Percentiles rank a stretch among this genome's conserved stretches.
Evolutionary conservation across 2,113 vertebrate species (phyloP).

Genomic region (Rhipidura dahli): DNA sequence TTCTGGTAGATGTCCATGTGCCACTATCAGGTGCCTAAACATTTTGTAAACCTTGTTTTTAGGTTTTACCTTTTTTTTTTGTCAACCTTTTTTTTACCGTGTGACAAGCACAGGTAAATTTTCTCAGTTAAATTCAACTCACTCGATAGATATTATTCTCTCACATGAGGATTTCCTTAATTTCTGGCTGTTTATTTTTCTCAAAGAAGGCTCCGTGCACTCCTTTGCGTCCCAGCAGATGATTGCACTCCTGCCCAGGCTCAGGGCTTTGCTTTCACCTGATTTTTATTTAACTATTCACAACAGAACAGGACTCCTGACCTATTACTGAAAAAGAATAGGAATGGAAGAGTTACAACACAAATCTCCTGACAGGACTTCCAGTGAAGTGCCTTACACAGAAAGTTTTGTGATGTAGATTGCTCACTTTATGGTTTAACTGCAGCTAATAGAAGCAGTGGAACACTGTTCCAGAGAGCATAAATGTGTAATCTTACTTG

Average conservation of each 20-base stretch:
- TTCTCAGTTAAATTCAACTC: not conserved
- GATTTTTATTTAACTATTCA: not conserved
- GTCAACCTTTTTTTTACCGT: not conserved
- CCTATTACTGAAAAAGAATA: not conserved
- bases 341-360: not conserved
- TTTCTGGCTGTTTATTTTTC: not conserved
- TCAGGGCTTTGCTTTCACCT: not conserved
- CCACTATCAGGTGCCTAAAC: no score
- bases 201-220: not conserved
- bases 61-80: no score
- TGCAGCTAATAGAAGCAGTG: not conserved
- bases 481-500: fast-evolving
- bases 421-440: not conserved
- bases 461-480: not conserved
- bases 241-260: not conserved
- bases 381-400: not conserved
- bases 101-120: fast-evolving
- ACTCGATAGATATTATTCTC: not conserved
- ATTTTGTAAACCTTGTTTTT: not conserved
- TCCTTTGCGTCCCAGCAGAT: not conserved
- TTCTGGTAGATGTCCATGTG: not conserved
- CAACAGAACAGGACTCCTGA: not conserved
- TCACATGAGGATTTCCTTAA: not conserved
- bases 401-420: not conserved
- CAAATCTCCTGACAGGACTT: not conserved